A percentile compares a stretch with the other conserved stretches of the same genome.
Evolutionary conservation across 2,888 invertebrate genomes (phyloP).

Genomic region (Phytoseiulus persimilis): DNA sequence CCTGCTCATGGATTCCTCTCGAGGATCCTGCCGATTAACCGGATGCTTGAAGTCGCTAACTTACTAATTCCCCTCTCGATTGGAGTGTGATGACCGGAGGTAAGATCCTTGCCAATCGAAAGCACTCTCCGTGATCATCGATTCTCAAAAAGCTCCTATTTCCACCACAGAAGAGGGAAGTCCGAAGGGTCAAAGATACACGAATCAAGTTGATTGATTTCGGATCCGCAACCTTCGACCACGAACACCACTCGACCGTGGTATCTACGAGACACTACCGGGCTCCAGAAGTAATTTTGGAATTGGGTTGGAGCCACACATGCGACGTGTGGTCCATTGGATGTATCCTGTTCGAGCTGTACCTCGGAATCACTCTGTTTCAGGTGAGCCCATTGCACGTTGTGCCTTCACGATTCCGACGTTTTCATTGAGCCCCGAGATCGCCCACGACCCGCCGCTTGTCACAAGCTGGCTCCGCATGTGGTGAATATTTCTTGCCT

Average conservation of each 20-base stretch:
- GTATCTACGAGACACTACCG: constrained; percentile 97
- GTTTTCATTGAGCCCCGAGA: background rate
- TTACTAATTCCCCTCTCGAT: background rate
- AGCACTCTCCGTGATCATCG: background rate
- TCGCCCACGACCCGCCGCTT: background rate
- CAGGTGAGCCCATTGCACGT: background rate
- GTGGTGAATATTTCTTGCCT: too few species aligned
- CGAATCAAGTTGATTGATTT: constrained; percentile 96
- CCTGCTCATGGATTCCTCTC: too few species aligned
- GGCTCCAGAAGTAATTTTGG: constrained; percentile 94
- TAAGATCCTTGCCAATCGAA: background rate
- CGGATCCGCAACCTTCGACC: constrained; percentile 98
- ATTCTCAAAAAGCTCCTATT: background rate
- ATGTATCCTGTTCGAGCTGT: constrained; percentile 97
- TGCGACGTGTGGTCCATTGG: constrained; percentile 99
- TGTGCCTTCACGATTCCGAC: background rate
- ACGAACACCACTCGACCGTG: constrained; percentile 98
- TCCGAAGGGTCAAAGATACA: constrained; percentile 77
- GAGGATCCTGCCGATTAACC: background rate
- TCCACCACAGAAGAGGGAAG: constrained; percentile 67
- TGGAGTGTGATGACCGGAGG: background rate
- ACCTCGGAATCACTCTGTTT: constrained; percentile 94
- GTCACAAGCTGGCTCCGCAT: too few species aligned
- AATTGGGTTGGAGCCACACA: constrained; percentile 96
- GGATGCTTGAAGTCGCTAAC: background rate